Conservation (phyloP, 1,140 invertebrate genomes). For the Cheumatopsyche charites region DNA sequence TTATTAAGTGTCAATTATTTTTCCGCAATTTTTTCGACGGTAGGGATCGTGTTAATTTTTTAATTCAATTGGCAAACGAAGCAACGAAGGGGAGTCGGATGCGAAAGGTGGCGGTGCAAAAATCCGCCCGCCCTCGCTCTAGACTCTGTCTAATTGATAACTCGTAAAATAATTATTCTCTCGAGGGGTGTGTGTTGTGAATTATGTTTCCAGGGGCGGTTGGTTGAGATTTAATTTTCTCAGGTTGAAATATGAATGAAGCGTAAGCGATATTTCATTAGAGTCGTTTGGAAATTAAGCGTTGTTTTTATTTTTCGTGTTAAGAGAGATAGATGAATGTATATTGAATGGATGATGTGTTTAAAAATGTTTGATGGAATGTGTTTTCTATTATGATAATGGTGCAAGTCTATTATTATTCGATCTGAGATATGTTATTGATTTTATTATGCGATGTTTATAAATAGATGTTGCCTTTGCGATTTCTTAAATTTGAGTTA, state of each 20-base stretch:
- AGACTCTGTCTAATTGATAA: slow-evolving; percentile 36
- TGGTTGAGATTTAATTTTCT: slow-evolving; percentile 26
- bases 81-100: too few species aligned
- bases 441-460: too few species aligned
- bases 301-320: too few species aligned
- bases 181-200: slow-evolving; percentile 17
- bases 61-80: slow-evolving; percentile 44
- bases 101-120: too few species aligned
- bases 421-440: too few species aligned
- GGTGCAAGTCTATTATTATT: too few species aligned
- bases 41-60: slow-evolving; percentile 46
- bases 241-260: slow-evolving; percentile 23
- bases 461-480: too few species aligned
- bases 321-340: too few species aligned
- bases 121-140: not conserved
- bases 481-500: too few species aligned
- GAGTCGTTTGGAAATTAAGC: not conserved
- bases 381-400: too few species aligned
- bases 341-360: too few species aligned
- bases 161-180: slow-evolving; percentile 42
- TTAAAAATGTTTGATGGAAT: too few species aligned
- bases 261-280: slow-evolving; percentile 23
- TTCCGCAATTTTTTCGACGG: slow-evolving; percentile 39
- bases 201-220: slow-evolving; percentile 17
- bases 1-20: slow-evolving; percentile 49